Conservation (phyloP, 2,888 invertebrate species). For the Parnassius apollo region DNA sequence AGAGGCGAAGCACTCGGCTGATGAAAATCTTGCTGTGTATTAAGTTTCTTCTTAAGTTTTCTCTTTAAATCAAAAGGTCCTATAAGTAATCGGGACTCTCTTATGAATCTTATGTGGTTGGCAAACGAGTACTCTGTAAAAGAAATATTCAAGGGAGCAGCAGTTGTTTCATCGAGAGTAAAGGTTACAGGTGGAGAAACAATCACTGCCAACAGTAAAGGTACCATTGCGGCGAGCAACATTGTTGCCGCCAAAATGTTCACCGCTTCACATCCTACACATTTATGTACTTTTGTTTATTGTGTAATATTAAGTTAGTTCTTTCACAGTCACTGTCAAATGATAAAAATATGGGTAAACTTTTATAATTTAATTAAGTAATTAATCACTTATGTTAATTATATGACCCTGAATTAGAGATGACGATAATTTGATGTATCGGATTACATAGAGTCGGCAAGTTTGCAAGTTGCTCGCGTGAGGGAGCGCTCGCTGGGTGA, state of each 20-base stretch:
- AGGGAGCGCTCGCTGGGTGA: neutral
- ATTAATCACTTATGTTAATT: too few relatives aligned
- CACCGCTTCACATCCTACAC: neutral
- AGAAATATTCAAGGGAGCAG: neutral
- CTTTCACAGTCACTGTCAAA: neutral
- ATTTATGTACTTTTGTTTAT: neutral
- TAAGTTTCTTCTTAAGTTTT: constrained; percentile 13
- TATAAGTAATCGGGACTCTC: constrained; percentile 18
- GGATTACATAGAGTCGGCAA: neutral
- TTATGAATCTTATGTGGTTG: constrained; percentile 2
- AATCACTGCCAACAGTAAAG: neutral
- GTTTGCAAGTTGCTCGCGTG: neutral
- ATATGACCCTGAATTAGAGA: too few relatives aligned
- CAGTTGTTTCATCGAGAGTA: neutral
- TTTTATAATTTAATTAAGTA: too few relatives aligned
- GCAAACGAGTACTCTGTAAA: constrained; percentile 1
- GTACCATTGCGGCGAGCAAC: neutral
- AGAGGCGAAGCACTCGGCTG: constrained; percentile 19
- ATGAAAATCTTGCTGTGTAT: neutral
- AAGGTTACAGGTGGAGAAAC: neutral
- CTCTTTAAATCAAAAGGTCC: constrained; percentile 18
- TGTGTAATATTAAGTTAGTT: neutral
- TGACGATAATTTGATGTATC: too few relatives aligned
- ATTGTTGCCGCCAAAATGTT: neutral
- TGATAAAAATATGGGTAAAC: neutral